phyloP scores from a whole-genome alignment of 92 coral and sea anemone genomes.

The Bergia puertoricense region DNA sequence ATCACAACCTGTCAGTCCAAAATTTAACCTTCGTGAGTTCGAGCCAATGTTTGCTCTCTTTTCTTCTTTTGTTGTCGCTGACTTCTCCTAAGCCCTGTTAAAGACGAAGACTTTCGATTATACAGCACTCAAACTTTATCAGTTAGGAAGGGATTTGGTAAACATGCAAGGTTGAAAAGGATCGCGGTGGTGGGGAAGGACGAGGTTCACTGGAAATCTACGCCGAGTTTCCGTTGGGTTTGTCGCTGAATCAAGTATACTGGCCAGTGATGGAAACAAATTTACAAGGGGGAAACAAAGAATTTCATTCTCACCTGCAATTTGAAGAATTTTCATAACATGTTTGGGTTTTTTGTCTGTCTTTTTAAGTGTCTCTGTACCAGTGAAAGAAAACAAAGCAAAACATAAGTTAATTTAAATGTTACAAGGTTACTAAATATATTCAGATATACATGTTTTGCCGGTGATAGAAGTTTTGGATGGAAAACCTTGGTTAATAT shows the following conservation, averaged over 20 bases:
- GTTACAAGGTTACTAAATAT: too few species aligned
- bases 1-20: background rate
- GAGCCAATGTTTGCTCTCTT: too few species aligned
- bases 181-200: background rate
- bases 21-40: too few species aligned
- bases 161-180: background rate
- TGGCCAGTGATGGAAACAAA: too few species aligned
- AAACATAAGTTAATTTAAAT: too few species aligned
- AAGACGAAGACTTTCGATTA: too few species aligned
- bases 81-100: background rate
- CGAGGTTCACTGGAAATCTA: background rate
- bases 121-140: background rate
- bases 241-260: too few species aligned
- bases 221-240: background rate
- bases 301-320: slow-evolving; percentile 5
- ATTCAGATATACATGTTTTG: too few species aligned
- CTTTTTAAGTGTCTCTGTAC: background rate
- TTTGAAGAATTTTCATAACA: slow-evolving; percentile 1
- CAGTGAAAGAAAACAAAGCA: background rate
- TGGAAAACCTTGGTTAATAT: too few species aligned
- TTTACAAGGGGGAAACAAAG: background rate
- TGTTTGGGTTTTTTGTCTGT: slow-evolving; percentile 2
- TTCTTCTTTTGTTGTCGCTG: background rate
- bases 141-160: background rate
- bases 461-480: too few species aligned